Evolutionary conservation across 2,888 invertebrate species (phyloP), one percentile per base, ranked within the genome.

Genomic region (Pyrrhia umbra): DNA sequence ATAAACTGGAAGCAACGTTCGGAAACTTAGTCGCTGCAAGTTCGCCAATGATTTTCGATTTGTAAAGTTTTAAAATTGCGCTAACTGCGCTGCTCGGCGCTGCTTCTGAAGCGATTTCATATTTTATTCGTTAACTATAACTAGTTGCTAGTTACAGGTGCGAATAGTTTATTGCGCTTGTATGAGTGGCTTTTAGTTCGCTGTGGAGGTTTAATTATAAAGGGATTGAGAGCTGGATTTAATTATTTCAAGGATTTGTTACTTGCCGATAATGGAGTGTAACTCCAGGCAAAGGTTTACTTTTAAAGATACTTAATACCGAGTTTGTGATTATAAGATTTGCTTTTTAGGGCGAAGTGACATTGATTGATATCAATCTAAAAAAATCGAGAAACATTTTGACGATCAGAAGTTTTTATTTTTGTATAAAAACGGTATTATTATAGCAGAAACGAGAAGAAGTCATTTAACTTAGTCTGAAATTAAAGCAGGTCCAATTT

Each of bases 11-110:
- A 49, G 70, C 62, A 69, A 65, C 63, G 75, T 69, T 63, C 73
- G 34, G 69, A 39, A 73, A 79, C 63, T 78, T 75, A 68, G 60
- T 64, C 72, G 80, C 61, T 42, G 47, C 52, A 75, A 80, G 75
- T 79, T 73, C 65, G 67, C 72, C 79, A 71, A 75, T 80, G 79
- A 80, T 80, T 80, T 77, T 77, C 79, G 68, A 80, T 80, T 80
- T 79, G 68, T 70, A 62, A 79, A 80, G 79, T 80, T 80, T 80
- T 75, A 73, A 80, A 80, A 79, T 77, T 75, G 79, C 79, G 52
- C 74, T 69, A 80, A 80, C 77, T 79, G 72, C 56, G 58, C 68
- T 65, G 60, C 67, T 55, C 62, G 45, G 50, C 65, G 70, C 68
- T 66, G 65, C 58, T 79, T 62, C 76, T 61, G 50, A 69, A 78